Evolutionary conservation across 2,888 invertebrate genomes (phyloP).

Genomic region (Andrena bicolor): DNA sequence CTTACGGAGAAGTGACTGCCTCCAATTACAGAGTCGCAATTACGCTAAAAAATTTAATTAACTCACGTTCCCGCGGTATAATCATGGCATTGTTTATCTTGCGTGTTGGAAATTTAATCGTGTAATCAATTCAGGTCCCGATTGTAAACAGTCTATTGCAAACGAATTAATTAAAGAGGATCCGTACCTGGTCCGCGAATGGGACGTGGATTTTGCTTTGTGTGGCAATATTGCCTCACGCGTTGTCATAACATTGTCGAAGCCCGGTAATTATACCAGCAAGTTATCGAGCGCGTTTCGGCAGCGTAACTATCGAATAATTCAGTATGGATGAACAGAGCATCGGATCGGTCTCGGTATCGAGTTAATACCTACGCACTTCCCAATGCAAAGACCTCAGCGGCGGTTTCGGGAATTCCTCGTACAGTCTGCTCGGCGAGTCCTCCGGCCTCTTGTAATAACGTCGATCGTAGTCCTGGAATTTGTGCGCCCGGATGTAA

Average conservation of each 20-base stretch:
- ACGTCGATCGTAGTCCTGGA: conserved; percentile 88
- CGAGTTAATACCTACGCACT: conserved; percentile 85
- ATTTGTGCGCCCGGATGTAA: conserved; percentile 88
- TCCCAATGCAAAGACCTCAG: conserved; percentile 88
- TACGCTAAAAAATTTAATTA: too few species aligned
- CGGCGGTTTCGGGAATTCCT: conserved; percentile 87
- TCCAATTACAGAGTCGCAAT: background rate
- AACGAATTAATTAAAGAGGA: conserved; percentile 27
- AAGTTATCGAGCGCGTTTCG: background rate
- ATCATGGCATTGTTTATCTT: background rate
- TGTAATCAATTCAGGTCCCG: background rate
- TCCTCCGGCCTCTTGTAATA: conserved; percentile 82
- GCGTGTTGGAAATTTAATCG: background rate
- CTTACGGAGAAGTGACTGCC: too few species aligned
- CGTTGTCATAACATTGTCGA: conserved; percentile 8
- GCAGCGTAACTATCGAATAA: background rate
- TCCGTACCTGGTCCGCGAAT: background rate
- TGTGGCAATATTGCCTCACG: conserved; percentile 13
- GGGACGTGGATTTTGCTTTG: background rate
- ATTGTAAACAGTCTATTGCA: background rate
- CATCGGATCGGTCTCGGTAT: background rate
- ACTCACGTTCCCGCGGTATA: too few species aligned
- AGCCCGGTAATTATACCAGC: background rate
- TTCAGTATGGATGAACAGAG: background rate
- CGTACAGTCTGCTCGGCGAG: conserved; percentile 81